Evolutionary conservation across 2,797 vertebrate genomes (phyloP).

Genomic region (Acanthurus lineatus): DNA sequence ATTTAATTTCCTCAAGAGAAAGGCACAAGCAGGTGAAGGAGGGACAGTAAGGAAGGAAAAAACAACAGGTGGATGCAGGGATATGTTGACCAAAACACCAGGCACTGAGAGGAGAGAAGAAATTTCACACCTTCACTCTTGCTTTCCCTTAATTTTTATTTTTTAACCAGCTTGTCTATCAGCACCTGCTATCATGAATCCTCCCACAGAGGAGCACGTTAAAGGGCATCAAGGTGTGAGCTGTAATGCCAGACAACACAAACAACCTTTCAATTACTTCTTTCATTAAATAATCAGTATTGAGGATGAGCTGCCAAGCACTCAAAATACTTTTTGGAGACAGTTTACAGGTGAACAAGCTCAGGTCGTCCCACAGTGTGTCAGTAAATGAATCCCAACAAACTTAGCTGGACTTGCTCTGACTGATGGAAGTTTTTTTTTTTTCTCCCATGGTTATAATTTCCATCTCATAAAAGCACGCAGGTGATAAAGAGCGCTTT

Average conservation of each 20-base stretch:
- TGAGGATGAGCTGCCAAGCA: conserved; percentile 4
- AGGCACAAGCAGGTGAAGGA: conserved; percentile 1
- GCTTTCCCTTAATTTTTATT: conserved; percentile 9
- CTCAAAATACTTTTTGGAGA: neutral
- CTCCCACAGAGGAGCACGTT: conserved; percentile 24
- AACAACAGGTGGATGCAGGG: conserved; percentile 20
- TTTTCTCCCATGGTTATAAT: conserved; percentile 66
- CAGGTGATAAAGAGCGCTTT: conserved; percentile 58
- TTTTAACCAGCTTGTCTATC: conserved; percentile 28
- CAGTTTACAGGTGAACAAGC: conserved; percentile 30
- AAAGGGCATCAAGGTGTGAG: conserved; percentile 13
- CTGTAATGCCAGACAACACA: conserved; percentile 11
- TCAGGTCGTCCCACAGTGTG: conserved; percentile 10
- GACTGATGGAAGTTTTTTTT: conserved; percentile 38
- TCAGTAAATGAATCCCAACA: conserved; percentile 25
- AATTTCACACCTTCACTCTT: conserved; percentile 30
- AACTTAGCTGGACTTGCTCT: conserved; percentile 17
- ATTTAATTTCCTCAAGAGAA: conserved; percentile 16
- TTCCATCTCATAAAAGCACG: conserved; percentile 69
- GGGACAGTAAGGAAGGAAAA: neutral
- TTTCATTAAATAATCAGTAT: conserved; percentile 17
- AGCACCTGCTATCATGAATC: neutral
- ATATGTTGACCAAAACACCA: conserved; percentile 35
- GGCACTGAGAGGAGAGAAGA: conserved; percentile 22
- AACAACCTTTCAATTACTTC: conserved; percentile 21